These are phyloP conservation scores for Imbricaverruca yamaguchii DNA, from an alignment of 2,888 invertebrate species.

Conservation along the genomic window DNA sequence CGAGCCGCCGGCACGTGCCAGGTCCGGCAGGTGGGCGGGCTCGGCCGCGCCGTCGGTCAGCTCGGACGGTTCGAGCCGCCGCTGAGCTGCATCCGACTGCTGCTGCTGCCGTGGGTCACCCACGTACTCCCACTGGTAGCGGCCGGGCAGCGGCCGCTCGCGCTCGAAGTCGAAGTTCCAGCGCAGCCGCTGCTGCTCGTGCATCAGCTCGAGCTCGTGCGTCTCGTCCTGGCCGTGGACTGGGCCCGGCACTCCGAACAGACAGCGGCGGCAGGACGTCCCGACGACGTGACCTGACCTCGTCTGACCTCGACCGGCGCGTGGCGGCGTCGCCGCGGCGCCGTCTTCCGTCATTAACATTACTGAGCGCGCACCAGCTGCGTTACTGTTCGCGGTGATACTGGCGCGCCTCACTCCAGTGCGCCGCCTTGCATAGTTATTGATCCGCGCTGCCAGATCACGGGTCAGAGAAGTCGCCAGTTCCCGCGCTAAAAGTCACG, in stretches of 20 bases:
- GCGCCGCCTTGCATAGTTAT: too few relatives aligned
- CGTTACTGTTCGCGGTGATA: too few relatives aligned
- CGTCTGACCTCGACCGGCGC: too few relatives aligned
- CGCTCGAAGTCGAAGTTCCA: slow-evolving; percentile 63
- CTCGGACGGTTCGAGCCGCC: background rate
- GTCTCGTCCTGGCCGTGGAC: background rate
- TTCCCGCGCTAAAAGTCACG: too few relatives aligned
- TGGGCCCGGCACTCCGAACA: background rate
- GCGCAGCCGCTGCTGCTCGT: slow-evolving; percentile 36
- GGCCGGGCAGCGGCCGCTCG: slow-evolving; percentile 50
- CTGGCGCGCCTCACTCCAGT: too few relatives aligned
- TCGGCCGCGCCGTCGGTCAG: background rate
- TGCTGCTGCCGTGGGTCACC: background rate
- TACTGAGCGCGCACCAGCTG: too few relatives aligned
- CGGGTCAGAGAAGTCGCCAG: too few relatives aligned
- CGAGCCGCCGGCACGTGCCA: background rate
- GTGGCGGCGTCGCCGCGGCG: too few relatives aligned
- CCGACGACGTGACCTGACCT: too few relatives aligned
- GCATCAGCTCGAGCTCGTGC: background rate
- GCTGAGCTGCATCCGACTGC: too few relatives aligned
- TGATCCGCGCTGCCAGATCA: too few relatives aligned
- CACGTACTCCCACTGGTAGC: slow-evolving; percentile 45
- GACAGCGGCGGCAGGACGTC: background rate
- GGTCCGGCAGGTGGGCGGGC: background rate
- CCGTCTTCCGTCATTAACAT: too few relatives aligned